These are phyloP conservation scores for Phymatocera aterrima DNA, from an alignment of 2,888 invertebrate genomes.

Conservation along the genomic window DNA sequence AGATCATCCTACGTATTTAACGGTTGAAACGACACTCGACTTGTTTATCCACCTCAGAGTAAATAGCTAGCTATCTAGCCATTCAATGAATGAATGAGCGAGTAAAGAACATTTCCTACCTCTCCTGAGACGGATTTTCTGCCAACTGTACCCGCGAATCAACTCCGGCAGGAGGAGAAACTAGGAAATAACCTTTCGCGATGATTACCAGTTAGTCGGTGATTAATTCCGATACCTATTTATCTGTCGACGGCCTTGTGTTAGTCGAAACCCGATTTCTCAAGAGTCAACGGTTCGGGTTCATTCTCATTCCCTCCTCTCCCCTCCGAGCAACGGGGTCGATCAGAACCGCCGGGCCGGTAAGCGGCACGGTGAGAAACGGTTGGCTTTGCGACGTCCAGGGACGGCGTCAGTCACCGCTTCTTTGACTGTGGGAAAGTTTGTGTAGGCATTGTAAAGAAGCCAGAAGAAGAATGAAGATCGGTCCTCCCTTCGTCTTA, in stretches of 20 bases:
- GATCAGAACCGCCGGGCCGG: not conserved
- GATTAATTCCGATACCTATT: no score
- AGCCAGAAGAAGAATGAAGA: not conserved
- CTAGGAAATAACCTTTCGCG: not conserved
- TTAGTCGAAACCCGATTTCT: no score
- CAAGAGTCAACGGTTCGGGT: not conserved
- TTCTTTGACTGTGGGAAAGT: slow-evolving; percentile 23
- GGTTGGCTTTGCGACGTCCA: slow-evolving; percentile 33
- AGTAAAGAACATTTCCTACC: not conserved
- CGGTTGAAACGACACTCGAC: not conserved
- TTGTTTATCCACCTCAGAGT: not conserved
- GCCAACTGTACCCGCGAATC: no score
- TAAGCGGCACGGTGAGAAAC: not conserved
- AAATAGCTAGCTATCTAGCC: not conserved
- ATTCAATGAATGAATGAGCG: not conserved
- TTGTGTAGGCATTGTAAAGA: not conserved
- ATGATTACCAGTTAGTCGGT: not conserved
- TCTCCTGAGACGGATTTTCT: slow-evolving; percentile 4
- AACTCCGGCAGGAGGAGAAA: no score
- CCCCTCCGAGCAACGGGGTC: not conserved
- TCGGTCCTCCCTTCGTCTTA: not conserved
- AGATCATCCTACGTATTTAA: slow-evolving; percentile 25
- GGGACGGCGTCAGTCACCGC: not conserved
- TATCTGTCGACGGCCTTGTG: no score
- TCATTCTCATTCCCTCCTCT: not conserved